Base-by-base conservation (phyloP, 2,113 vertebrate genomes). In the Rhinoptilus africanus region DNA sequence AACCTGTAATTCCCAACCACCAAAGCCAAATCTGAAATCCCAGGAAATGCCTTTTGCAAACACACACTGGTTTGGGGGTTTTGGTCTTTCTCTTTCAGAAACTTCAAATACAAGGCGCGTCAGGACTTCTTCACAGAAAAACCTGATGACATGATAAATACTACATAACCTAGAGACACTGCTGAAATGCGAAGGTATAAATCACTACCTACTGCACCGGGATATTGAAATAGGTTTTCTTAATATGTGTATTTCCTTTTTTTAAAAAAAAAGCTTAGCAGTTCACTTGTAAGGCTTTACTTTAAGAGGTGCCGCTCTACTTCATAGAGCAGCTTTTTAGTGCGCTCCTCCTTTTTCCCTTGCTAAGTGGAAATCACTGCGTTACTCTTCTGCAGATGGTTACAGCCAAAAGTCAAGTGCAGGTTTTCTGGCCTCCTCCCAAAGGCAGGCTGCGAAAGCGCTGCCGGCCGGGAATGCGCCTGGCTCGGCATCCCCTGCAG, bases 351-450 rank as follows among this genome's bases (percentile, higher is more conserved):
- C 62, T 53, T 75, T 75, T 85, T 53, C 54, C 88, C 53, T 78
- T 66, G 64, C 86, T 66, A 66, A 93, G 69, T 94, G 41, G 88
- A 97, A 97, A 96, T 94, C 47, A 66, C 88, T n/a, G 60, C n/a
- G 3, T 57, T 71, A 53, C 48, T 88, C 6, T 54, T 86, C 86
- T 93, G 75, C 85, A 95, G 54, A 91, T 66, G 66, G 43, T 26
- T 63, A 50, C 12, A 4, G 69, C 22, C 69, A 84, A 35, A 85
- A 92, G 39, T 88, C 64, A 76, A 85, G 63, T 9, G 4, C 54
- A 68, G 39, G 83, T 78, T 92, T 80, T 73, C 89, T 97, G 75
- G 94, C 69, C 47, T 59, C 37, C 34, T 91, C 76, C 75, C 83
- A 92, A 90, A 63, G 26, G 26, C 45, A 78, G 63, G 57, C 84